phyloP scores from a whole-genome alignment of 2,888 invertebrate species.

The Melipona bicolor region DNA sequence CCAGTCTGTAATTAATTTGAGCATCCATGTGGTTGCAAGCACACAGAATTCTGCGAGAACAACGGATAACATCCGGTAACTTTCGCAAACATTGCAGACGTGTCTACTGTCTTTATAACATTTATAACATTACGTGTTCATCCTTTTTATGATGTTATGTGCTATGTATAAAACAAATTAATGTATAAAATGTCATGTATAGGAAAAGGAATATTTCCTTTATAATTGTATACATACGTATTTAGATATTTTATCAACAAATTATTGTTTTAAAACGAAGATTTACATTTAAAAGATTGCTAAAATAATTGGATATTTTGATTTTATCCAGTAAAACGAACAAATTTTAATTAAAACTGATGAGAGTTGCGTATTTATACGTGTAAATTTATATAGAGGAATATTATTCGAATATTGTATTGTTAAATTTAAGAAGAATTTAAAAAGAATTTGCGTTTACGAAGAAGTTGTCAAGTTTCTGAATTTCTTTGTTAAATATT shows the following conservation, averaged over 20 bases:
- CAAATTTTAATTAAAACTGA: too few relatives aligned
- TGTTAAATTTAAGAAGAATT: too few relatives aligned
- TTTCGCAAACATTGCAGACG: slow-evolving; percentile 25
- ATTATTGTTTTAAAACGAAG: too few relatives aligned
- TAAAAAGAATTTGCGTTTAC: too few relatives aligned
- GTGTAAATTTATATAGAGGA: too few relatives aligned
- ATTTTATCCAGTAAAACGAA: too few relatives aligned
- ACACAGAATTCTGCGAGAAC: slow-evolving; percentile 37
- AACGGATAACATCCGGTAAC: slow-evolving; percentile 34
- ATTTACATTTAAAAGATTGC: background rate
- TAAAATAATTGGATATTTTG: too few relatives aligned
- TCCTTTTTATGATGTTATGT: background rate
- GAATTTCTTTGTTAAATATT: too few relatives aligned
- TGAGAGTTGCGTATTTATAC: too few relatives aligned
- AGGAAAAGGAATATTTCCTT: background rate
- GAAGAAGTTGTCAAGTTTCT: too few relatives aligned
- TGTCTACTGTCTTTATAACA: slow-evolving; percentile 27
- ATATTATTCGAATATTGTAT: too few relatives aligned
- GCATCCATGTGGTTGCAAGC: slow-evolving; percentile 57
- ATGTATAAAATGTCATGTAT: too few relatives aligned
- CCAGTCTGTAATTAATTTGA: slow-evolving; percentile 67
- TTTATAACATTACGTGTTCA: slow-evolving; percentile 5
- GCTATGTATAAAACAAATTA: background rate
- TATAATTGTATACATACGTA: background rate
- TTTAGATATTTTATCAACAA: background rate